Evolutionary conservation across 2,113 vertebrate species (phyloP), one percentile per base, ranked within the genome.

Genomic region (Jacana jacana): DNA sequence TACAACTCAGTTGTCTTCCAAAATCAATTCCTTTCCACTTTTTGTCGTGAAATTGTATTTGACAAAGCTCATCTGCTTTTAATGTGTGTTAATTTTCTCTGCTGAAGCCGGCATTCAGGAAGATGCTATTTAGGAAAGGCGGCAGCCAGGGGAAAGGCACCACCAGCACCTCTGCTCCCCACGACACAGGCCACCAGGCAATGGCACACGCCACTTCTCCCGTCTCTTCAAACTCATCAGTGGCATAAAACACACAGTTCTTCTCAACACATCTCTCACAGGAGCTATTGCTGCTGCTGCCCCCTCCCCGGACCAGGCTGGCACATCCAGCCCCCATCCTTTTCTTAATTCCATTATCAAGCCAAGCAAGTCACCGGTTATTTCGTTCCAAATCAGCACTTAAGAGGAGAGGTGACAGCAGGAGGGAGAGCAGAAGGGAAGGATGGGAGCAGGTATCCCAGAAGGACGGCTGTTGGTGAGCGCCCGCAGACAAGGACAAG

Each of bases 1-100:
- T 60, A 89, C 94, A 76, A 71, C 69, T 87, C 8, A 0, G 60
- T 61, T 87, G 86, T 68, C 86, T 91, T 95, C 94, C 94, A 88
- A 89, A 95, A 97, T 93, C 94, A 89, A 95, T 95, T 70, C 77
- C 80, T 88, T 71, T 77, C 86, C 60, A 19, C 83, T 89, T 92
- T 81, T 71, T 46, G 64, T 42, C 76, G 39, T 17, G 55, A 78
- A 86, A 97, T 91, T 30, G 86, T 81, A 92, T 93, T 92, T 93
- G 94, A 95, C 95, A 31, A 95, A 95, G 83, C 87, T 92, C 69
- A 70, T 78, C 77, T 92, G 54, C 93, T 91, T 80, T 89, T 91
- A 92, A 68, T 5, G 7, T 1, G 18, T 44, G 89, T 85, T 93
- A 72, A 93, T 93, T 85, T 75, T 55, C 89, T n/a, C 83, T 78